These are phyloP conservation scores for Epinephelus moara DNA, from an alignment of 2,113 vertebrate genomes.

Conservation along the genomic window DNA sequence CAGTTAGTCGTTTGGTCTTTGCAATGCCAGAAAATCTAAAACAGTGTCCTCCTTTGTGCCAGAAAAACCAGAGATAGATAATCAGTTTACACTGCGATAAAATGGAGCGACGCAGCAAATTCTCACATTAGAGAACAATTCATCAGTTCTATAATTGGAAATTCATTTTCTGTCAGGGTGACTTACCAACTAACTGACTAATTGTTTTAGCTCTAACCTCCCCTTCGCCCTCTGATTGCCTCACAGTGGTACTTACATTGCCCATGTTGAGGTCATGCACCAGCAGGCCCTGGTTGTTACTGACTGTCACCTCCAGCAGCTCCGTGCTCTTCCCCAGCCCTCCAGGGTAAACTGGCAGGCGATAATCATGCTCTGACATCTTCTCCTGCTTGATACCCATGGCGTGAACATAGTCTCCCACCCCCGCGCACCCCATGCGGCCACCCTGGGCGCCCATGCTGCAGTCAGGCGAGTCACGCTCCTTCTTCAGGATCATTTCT, in stretches of 20 bases:
- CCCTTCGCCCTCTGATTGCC: too few relatives aligned
- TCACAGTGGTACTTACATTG: slow-evolving; percentile 74
- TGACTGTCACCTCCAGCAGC: slow-evolving; percentile 87
- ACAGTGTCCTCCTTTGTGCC: background rate
- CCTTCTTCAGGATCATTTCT: slow-evolving; percentile 97
- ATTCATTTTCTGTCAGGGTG: background rate
- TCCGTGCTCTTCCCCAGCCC: slow-evolving; percentile 82
- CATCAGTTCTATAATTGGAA: too few relatives aligned
- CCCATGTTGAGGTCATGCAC: slow-evolving; percentile 91
- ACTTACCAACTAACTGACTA: background rate
- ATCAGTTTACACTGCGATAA: background rate
- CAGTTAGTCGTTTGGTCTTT: too few relatives aligned
- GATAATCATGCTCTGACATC: slow-evolving; percentile 91
- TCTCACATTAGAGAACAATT: background rate
- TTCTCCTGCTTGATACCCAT: slow-evolving; percentile 97
- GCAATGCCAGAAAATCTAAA: background rate
- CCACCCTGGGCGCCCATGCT: slow-evolving; percentile 75
- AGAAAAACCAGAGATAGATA: background rate
- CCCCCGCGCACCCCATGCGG: slow-evolving; percentile 51
- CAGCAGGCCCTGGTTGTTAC: slow-evolving; percentile 87
- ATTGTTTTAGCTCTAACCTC: background rate
- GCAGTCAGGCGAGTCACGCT: slow-evolving; percentile 89
- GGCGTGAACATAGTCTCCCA: slow-evolving; percentile 88
- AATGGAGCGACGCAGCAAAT: background rate
- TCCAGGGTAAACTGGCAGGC: slow-evolving; percentile 84